Conservation (phyloP, 2,888 invertebrate genomes). For the Dolichomitus sp. region DNA sequence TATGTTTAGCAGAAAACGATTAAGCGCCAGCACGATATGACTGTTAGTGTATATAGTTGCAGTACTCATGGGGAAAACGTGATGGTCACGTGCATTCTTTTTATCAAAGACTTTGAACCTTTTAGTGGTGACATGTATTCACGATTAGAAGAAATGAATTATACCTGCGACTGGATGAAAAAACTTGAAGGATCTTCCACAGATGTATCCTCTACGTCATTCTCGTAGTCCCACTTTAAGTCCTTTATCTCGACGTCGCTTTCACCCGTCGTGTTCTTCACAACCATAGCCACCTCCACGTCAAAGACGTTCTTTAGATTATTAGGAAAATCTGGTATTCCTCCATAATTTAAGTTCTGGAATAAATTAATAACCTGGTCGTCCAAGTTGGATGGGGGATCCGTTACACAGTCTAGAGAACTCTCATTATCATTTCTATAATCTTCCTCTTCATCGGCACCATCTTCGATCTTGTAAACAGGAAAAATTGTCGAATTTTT, state of each 20-base stretch:
- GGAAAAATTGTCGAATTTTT: conserved; percentile 47
- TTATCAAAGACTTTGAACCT: neutral
- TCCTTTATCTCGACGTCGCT: conserved; percentile 35
- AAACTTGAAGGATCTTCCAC: conserved; percentile 11
- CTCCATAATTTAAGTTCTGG: conserved; percentile 46
- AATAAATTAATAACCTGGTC: conserved; percentile 33
- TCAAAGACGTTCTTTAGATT: conserved; percentile 45
- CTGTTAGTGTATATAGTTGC: neutral
- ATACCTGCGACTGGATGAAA: conserved; percentile 30
- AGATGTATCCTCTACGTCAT: conserved; percentile 17
- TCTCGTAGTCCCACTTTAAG: conserved; percentile 54
- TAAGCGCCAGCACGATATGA: neutral
- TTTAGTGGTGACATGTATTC: neutral
- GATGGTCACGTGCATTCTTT: neutral
- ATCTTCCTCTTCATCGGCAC: neutral
- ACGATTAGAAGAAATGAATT: neutral
- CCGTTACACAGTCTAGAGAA: neutral
- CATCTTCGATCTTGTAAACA: conserved; percentile 43
- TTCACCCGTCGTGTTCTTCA: conserved; percentile 33
- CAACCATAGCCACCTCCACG: conserved; percentile 33
- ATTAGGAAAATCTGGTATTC: conserved; percentile 40
- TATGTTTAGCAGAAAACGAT: neutral
- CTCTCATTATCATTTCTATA: conserved; percentile 17
- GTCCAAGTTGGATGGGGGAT: conserved; percentile 2
- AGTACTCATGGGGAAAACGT: neutral